Conservation (phyloP, 1,140 invertebrate species). For the Drosophila parabipectinata region DNA sequence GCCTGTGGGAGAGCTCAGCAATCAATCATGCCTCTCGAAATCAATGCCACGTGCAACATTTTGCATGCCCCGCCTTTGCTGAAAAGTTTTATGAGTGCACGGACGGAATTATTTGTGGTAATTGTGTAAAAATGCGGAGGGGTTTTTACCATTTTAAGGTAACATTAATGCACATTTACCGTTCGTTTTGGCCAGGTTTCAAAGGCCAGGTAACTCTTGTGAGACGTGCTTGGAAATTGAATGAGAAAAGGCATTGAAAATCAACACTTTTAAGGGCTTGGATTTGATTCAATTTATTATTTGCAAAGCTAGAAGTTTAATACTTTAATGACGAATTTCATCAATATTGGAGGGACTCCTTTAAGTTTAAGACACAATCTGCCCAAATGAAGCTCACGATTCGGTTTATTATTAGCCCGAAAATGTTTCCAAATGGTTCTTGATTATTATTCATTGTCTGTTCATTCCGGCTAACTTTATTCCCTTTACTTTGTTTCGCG, state of each 20-base stretch:
- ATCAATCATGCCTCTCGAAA: conserved; percentile 36
- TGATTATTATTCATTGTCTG: conserved; percentile 80
- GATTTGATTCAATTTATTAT: background rate
- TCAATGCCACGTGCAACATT: conserved; percentile 46
- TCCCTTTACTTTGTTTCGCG: conserved; percentile 12
- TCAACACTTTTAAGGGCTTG: conserved; percentile 12
- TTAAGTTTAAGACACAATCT: background rate
- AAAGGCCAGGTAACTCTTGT: conserved; percentile 4
- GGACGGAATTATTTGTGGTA: conserved; percentile 43
- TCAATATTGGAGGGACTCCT: too few species aligned
- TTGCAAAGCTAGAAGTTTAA: background rate
- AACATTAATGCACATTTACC: conserved; percentile 42
- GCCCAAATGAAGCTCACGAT: background rate
- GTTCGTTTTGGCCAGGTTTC: conserved; percentile 5
- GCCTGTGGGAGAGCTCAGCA: background rate
- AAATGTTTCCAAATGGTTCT: conserved; percentile 70
- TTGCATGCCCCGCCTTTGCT: conserved; percentile 19
- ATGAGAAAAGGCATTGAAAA: conserved; percentile 38
- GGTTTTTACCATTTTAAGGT: conserved; percentile 35
- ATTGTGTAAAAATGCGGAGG: conserved; percentile 16
- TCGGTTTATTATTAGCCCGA: conserved; percentile 66
- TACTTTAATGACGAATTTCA: background rate
- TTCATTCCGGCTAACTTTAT: conserved; percentile 43
- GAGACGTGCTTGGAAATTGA: conserved; percentile 49
- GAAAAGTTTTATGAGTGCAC: conserved; percentile 11